Evolutionary conservation across 2,797 vertebrate genomes (phyloP), one percentile per base, ranked within the genome.

Genomic region (Sebastes taczanowskii): DNA sequence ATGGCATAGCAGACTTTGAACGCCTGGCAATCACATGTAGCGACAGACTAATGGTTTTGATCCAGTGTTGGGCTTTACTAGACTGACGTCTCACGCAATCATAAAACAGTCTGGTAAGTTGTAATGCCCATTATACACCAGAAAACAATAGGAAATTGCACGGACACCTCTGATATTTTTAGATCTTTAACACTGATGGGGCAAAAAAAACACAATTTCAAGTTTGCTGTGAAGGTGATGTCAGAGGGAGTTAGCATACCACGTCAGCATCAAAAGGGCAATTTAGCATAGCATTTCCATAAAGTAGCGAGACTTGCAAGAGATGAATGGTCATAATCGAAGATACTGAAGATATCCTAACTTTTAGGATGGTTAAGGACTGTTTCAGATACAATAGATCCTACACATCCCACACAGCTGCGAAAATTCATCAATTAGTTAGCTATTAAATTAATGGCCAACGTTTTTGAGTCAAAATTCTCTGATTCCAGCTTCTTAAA

Each of bases 1-100:
- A 63, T 71, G 71, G 74, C 10, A 27, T 46, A 16, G 69, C 74
- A 61, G 62, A 73, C 14, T 32, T 6, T 68, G 32, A 75, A 77
- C 56, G 73, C 20, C 30, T 77, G 66, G 66, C 46, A 74, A 63
- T 77, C 59, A 22, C 59, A 61, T 65, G 32, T 34, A 71, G 66
- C 32, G 73, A 66, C 55, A 25, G 25, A 76, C 77, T 32, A 46
- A 82, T 30, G 30, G 38, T 70, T 56, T 6, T 30, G 58, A 84
- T 30, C 29, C 32, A 22, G 34, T 38, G 77, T 9, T 66, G 25
- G 77, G n/a, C 73, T 78, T 60, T 46, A 38, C 64, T 53, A 62
- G 1, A 65, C 46, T 23, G 58, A 61, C 78, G 29, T n/a, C n/a
- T 75, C 11, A 53, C 8, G 23, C 52, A 63, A 53, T 68, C 30